Base-by-base conservation (phyloP, 2,888 invertebrate species). In the Drosophila neonasuta region DNA sequence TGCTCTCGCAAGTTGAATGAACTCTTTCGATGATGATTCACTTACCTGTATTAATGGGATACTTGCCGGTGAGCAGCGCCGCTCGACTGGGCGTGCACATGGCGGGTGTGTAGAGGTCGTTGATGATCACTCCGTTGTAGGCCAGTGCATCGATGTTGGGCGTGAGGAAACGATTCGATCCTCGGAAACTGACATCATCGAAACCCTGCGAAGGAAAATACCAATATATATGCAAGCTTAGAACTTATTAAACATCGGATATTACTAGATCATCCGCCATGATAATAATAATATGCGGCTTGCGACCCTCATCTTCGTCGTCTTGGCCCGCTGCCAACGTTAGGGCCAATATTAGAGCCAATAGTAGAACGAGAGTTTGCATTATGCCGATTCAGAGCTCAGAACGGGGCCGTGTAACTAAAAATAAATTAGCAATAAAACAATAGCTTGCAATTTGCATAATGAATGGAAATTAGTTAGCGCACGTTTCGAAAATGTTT, bases 111-210 rank as follows among this genome's bases (percentile, higher is more conserved):
- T 98, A 97, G 88, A 88, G 74, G 52, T 95, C 95, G 89, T 97
- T 96, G 10, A 98, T 92, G 70, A 97, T 95, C 15, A 97, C 93
- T 2, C 97, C 96, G 86, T 95, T 94, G 87, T 95, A 95, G 1
- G 96, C 97, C 76, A 98, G 89, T 0, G 95, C 94, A 90, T 98
- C 97, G 60, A 98, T 95, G 88, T 97, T 97, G 0, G 97, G 97
- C 0, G 97, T 97, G 51, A 95, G 93, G 76, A 97, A 97, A 91
- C 97, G 95, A 87, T 95, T 93, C 0, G 97, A 96, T 0, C 97
- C 97, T 83, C 97, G 97, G 89, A 96, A 97, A 56, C 97, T 95
- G 2, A 97, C 95, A 89, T 97, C 97, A 89, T 97, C 96, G 94
- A 97, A 97, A 10, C 97, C 98, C 97, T 97, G 90, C 8, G 7